Evolutionary conservation across 2,888 invertebrate genomes (phyloP).

Genomic region (Chloroclystis v-ata): DNA sequence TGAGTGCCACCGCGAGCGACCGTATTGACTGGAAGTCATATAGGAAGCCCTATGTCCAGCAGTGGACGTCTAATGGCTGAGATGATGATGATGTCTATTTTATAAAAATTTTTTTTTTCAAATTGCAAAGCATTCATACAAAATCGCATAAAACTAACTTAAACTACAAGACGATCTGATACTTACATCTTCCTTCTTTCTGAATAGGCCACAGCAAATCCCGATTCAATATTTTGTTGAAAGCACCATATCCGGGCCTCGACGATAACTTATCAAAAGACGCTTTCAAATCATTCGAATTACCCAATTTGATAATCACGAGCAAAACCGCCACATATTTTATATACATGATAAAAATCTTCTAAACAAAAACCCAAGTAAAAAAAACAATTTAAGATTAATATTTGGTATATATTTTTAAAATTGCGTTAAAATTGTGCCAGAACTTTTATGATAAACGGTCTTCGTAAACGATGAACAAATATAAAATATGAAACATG

Average conservation of each 20-base stretch:
- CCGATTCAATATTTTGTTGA: conserved; percentile 26
- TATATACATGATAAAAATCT: conserved; percentile 1
- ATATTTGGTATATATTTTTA: no score
- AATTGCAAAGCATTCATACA: no score
- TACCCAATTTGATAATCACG: conserved; percentile 33
- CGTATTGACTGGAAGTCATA: no score
- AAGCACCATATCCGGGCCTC: conserved; percentile 26
- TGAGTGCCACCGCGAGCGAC: no score
- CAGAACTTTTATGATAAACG: no score
- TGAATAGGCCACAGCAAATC: conserved; percentile 58
- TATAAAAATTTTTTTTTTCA: no score
- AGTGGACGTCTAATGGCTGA: no score
- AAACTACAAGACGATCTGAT: not conserved
- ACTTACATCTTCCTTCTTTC: conserved; percentile 68
- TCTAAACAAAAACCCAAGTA: not conserved
- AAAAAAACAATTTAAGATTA: no score
- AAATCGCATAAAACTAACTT: no score
- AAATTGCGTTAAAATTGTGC: no score
- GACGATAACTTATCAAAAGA: conserved; percentile 34
- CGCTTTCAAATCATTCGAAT: conserved; percentile 31
- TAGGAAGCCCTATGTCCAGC: no score
- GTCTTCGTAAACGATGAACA: not conserved
- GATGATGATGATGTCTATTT: no score
- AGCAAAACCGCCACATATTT: conserved; percentile 1
- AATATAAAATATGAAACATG: conserved; percentile 17